Conservation (phyloP, 2,888 invertebrate species). For the Selenia dentaria region DNA sequence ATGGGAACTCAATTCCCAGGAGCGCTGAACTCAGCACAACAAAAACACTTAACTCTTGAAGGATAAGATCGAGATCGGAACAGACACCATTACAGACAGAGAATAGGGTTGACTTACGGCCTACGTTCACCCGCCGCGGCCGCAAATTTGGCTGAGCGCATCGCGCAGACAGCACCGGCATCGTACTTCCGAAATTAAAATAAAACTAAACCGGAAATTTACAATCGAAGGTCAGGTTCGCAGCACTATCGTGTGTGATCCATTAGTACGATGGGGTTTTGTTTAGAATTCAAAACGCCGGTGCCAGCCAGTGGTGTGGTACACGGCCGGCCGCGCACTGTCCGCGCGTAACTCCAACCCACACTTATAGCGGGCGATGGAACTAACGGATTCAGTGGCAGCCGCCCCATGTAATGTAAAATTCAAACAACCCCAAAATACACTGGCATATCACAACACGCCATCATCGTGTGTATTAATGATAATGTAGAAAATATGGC, state of each 20-base stretch:
- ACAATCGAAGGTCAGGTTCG: constrained; percentile 60
- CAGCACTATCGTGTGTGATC: constrained; percentile 62
- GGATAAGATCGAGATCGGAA: constrained; percentile 45
- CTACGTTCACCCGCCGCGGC: constrained; percentile 59
- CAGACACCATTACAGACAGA: constrained; percentile 41
- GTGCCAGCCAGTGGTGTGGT: constrained; percentile 72
- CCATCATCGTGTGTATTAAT: constrained; percentile 57
- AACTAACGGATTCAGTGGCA: constrained; percentile 51
- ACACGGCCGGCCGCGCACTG: constrained; percentile 78
- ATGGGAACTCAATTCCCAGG: constrained; percentile 45
- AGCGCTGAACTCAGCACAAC: constrained; percentile 32
- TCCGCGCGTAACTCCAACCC: constrained; percentile 61
- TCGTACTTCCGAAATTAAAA: constrained; percentile 45
- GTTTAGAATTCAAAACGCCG: constrained; percentile 45
- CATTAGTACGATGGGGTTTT: constrained; percentile 51
- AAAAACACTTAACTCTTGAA: constrained; percentile 36
- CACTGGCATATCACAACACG: constrained; percentile 48
- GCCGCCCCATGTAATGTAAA: constrained; percentile 65
- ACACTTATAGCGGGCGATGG: constrained; percentile 66
- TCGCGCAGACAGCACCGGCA: constrained; percentile 73
- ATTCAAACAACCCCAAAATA: constrained; percentile 70
- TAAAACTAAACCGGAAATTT: constrained; percentile 36
- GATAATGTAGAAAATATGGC: constrained; percentile 48
- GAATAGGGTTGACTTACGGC: constrained; percentile 68
- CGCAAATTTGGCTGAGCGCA: constrained; percentile 63